phyloP scores from a whole-genome alignment of 2,113 vertebrate species.

The Riparia riparia region DNA sequence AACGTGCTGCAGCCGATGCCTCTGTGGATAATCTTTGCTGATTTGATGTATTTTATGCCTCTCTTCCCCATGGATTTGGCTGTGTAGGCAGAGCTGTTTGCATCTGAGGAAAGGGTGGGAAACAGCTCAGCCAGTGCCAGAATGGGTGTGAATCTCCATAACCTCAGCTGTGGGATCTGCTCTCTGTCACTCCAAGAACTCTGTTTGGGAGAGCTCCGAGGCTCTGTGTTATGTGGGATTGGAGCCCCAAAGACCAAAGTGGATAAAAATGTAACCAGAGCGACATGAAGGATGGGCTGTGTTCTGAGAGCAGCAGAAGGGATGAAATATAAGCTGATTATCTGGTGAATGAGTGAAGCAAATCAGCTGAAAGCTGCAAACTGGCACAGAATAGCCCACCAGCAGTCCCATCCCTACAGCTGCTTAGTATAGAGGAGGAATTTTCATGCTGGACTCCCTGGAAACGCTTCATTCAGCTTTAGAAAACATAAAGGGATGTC shows the following conservation, averaged over 20 bases:
- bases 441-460: neutral
- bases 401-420: neutral
- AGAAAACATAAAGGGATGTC: neutral
- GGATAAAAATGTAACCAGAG: neutral
- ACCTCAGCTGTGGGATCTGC: neutral
- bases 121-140: neutral
- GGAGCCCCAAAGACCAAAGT: neutral
- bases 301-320: neutral
- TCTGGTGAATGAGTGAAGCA: neutral
- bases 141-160: neutral
- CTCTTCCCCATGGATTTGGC: neutral
- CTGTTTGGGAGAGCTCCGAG: accelerated
- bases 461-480: neutral
- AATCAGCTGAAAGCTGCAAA: constrained; percentile 12
- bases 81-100: neutral
- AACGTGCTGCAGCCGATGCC: neutral
- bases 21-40: neutral
- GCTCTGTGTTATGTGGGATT: accelerated
- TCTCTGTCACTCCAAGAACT: neutral
- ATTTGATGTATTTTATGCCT: neutral
- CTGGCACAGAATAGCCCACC: neutral
- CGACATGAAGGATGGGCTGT: neutral
- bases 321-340: constrained; percentile 34
- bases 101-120: neutral
- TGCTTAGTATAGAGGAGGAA: neutral